Percentiles rank a stretch among this genome's conserved stretches.
Conservation (phyloP, 2,113 vertebrate genomes). For the Limnothrissa miodon region DNA sequence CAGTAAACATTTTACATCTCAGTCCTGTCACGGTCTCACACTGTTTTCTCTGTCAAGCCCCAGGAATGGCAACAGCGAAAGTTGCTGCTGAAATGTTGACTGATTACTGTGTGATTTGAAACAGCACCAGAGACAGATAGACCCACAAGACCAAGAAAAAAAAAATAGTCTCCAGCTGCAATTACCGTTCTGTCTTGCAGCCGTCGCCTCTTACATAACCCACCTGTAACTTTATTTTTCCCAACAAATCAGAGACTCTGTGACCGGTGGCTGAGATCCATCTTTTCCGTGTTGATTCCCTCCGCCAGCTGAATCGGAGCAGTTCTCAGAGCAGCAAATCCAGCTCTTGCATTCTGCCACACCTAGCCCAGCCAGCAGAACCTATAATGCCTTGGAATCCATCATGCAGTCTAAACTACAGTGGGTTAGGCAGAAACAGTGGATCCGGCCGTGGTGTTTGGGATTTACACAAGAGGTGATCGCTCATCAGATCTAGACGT, state of each 20-base stretch:
- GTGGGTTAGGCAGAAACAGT: background rate
- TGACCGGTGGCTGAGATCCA: slow-evolving; percentile 6
- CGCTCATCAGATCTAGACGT: background rate
- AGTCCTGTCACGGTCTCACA: background rate
- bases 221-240: background rate
- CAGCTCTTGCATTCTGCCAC: background rate
- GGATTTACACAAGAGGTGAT: background rate
- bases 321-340: background rate
- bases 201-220: background rate
- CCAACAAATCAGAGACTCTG: background rate
- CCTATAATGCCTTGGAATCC: slow-evolving; percentile 21
- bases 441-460: background rate
- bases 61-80: background rate
- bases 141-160: too few relatives aligned
- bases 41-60: background rate
- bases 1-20: slow-evolving; percentile 17
- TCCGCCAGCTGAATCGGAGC: background rate
- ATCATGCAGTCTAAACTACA: background rate
- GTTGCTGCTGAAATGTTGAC: slow-evolving; percentile 22
- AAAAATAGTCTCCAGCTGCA: background rate
- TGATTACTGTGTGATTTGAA: background rate
- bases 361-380: slow-evolving; percentile 10
- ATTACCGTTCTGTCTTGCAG: background rate
- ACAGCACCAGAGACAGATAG: slow-evolving; percentile 8
- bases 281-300: background rate